Evolutionary conservation across 1,140 invertebrate species (phyloP).

Genomic region (Formica exsecta): DNA sequence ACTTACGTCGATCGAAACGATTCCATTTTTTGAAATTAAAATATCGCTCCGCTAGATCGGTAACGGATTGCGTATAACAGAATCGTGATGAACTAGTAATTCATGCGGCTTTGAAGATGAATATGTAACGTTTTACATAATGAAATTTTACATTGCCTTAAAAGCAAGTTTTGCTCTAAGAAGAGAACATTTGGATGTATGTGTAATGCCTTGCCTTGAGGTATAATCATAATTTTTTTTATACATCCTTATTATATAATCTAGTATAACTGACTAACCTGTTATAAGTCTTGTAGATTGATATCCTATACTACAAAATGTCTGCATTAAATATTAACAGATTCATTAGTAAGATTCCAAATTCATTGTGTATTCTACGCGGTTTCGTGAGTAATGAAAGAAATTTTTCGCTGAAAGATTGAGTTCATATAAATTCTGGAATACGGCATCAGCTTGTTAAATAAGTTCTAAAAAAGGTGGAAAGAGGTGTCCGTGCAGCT

Average conservation of each 20-base stretch:
- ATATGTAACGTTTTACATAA: slow-evolving; percentile 32
- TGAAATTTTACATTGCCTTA: slow-evolving; percentile 29
- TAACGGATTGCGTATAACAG: slow-evolving; percentile 1
- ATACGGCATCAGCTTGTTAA: slow-evolving; percentile 25
- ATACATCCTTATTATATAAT: background rate
- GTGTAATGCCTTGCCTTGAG: background rate
- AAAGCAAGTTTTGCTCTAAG: background rate
- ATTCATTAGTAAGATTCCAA: slow-evolving; percentile 36
- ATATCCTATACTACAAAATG: slow-evolving; percentile 33
- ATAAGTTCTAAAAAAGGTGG: slow-evolving; percentile 38
- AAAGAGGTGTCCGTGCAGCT: slow-evolving; percentile 16
- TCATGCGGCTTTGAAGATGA: slow-evolving; percentile 3
- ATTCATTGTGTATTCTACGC: slow-evolving; percentile 34
- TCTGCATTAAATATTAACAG: slow-evolving; percentile 43
- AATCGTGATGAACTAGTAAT: slow-evolving; percentile 23
- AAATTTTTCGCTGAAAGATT: slow-evolving; percentile 22
- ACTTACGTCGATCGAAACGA: slow-evolving; percentile 56
- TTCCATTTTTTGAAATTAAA: slow-evolving; percentile 71
- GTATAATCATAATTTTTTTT: slow-evolving; percentile 29
- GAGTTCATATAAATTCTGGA: slow-evolving; percentile 14
- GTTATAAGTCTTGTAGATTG: background rate
- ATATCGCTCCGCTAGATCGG: background rate
- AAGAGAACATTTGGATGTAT: background rate
- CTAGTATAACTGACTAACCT: background rate
- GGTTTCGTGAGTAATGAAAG: slow-evolving; percentile 17